These are phyloP conservation scores for Oryzaephilus surinamensis DNA, from an alignment of 1,140 invertebrate genomes.

Conservation along the genomic window DNA sequence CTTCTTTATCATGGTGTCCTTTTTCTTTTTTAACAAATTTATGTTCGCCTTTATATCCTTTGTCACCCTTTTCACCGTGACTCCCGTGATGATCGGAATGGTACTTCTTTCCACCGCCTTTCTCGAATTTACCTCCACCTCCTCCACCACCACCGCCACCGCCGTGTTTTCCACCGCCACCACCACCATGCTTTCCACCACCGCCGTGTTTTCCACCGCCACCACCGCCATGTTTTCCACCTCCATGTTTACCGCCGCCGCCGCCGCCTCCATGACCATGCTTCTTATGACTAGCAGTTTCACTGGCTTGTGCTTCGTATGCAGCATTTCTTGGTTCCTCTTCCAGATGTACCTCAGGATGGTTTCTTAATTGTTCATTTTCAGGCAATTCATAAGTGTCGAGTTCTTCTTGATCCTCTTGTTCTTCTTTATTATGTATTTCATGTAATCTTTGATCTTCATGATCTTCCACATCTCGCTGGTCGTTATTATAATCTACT, in stretches of 20 bases:
- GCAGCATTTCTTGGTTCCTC: background rate
- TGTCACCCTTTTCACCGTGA: slow-evolving; percentile 43
- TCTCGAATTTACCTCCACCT: slow-evolving; percentile 29
- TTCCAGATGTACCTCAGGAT: background rate
- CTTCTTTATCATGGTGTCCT: slow-evolving; percentile 50
- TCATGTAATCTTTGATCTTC: background rate
- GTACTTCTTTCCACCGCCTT: slow-evolving; percentile 41
- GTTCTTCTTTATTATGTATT: background rate
- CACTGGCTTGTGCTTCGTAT: background rate
- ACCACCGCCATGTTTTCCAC: slow-evolving; percentile 40
- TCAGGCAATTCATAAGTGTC: background rate
- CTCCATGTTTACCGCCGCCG: slow-evolving; percentile 3
- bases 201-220: slow-evolving; percentile 44
- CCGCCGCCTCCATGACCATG: slow-evolving; percentile 6
- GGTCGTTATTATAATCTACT: background rate
- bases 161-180: background rate
- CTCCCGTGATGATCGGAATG: slow-evolving; percentile 42
- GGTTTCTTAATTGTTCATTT: too few relatives aligned
- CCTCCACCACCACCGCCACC: slow-evolving; percentile 9
- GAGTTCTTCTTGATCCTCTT: background rate
- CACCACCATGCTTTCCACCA: slow-evolving; percentile 4
- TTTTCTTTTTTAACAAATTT: slow-evolving; percentile 51
- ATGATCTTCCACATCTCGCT: background rate
- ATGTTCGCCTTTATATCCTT: slow-evolving; percentile 43
- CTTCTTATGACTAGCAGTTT: background rate